Base-by-base conservation (phyloP, 2,113 vertebrate species). In the Merops nubicus region DNA sequence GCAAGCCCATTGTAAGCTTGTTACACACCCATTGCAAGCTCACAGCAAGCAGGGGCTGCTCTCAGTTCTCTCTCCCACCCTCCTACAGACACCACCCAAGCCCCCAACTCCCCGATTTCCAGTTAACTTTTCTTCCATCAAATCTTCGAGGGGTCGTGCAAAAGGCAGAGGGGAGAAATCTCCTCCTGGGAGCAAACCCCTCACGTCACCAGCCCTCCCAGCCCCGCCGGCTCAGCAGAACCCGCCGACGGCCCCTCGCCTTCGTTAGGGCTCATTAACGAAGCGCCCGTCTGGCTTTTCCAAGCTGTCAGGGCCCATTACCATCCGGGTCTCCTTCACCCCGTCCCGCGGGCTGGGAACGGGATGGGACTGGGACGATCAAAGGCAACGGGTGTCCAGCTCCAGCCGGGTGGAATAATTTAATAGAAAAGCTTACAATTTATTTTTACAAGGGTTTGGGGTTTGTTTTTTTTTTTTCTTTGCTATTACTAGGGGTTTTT, bases 401-500 rank as follows among this genome's bases (percentile, higher is more conserved):
- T 95, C 89, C 96, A 91, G n/a, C 38, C 42, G 85, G 92, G 95
- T 78, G 73, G 97, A 97, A 97, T 43, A 96, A 97, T 97, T 97
- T 97, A 96, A 97, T 97, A 91, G 96, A 80, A 59, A 73, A 85
- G 77, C 79, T 88, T 70, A 91, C 43, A 8, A 82, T 78, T 91
- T 94, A 95, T 92, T 95, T 92, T 57, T 62, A 93, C 75, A 88
- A 80, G 65, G 43, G 2, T 2, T 4, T 3, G 63, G 45, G 4
- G 2, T 3, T 4, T 38, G 18, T 40, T 15, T 11, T 68, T 31
- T 64, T 48, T 42, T 28, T 59, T 74, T 75, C 48, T 63, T 43
- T 34, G 53, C 73, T 92, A 38, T 92, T 73, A 80, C 22, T 18
- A 43, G 20, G 1, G 5, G 6, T 25, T 21, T 48, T 69, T 67